Evolutionary conservation across 2,888 invertebrate genomes (phyloP), one percentile per base, ranked within the genome.

Genomic region (Drosophila paramelanica): DNA sequence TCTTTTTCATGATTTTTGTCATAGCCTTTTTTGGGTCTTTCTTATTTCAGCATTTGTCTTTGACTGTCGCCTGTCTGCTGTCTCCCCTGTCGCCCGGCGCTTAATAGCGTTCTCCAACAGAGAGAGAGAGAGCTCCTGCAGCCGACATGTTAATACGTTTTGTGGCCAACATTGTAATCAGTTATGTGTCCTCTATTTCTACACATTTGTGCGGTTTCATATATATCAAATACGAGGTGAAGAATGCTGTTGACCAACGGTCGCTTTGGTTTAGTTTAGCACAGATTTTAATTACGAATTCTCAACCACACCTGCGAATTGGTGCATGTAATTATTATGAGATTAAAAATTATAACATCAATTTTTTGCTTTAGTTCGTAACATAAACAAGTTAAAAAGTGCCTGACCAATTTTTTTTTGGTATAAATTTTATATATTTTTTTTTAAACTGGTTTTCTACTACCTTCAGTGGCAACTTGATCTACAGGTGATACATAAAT

Each of bases 81-180:
- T 23, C 3, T 23, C 23, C 3, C n/a, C 60, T 62, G 53, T 46
- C 49, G 27, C 27, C 39, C 52, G 33, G 46, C 47, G 57, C 49
- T 66, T 64, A 81, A 68, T 61, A 55, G 52, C 55, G 59, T 67
- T 67, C 66, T 47, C 47, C 51, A 58, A 61, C 52, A 55, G 17
- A 58, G 17, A 17, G 17, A 61, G 56, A 55, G 17, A 58, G 17
- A 42, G 45, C 64, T 61, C 50, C 83, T 84, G 83, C 50, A 58
- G 68, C 42, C 73, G 83, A 84, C 83, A 84, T 85, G 66, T 88
- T 84, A 84, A 84, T 88, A 85, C 76, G 83, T 85, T 83, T 83
- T 84, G 88, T 76, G 88, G 76, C 77, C 76, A 82, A 77, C 75
- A 70, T 79, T 79, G 65, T 77, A 79, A 88, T 85, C 82, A 85